These are phyloP conservation scores for Chelonus insularis DNA, from an alignment of 1,140 invertebrate species.

Conservation along the genomic window DNA sequence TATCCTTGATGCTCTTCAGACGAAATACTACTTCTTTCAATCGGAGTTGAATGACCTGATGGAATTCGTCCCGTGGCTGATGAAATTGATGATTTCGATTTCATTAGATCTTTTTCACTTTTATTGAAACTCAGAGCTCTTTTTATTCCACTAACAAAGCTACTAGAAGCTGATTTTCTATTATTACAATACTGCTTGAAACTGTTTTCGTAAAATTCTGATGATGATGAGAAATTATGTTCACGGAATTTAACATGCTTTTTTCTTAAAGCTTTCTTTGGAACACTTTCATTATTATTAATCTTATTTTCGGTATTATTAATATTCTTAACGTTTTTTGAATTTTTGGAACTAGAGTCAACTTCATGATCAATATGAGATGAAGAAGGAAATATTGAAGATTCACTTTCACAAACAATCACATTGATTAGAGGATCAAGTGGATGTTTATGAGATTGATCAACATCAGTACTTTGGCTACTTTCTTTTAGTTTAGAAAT, in stretches of 20 bases:
- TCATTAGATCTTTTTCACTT: neutral
- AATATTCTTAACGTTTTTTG: no score
- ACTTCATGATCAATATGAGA: no score
- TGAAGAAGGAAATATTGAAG: neutral
- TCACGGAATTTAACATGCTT: no score
- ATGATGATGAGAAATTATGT: no score
- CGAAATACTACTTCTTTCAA: neutral
- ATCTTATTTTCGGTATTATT: no score
- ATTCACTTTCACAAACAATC: neutral
- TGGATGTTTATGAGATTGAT: neutral
- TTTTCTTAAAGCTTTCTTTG: no score
- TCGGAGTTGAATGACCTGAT: conserved; percentile 11
- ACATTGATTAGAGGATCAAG: neutral
- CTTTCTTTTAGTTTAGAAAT: neutral
- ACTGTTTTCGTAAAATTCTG: no score
- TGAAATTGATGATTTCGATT: conserved; percentile 1
- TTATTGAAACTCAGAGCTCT: neutral
- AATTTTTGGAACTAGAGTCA: no score
- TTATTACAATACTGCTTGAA: no score
- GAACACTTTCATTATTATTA: no score
- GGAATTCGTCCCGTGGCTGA: neutral
- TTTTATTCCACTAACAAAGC: neutral
- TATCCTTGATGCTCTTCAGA: neutral
- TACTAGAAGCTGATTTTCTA: neutral
- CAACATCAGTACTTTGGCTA: neutral